Conservation (phyloP, 2,113 vertebrate species). For the Brachyhypopomus occidentalis region DNA sequence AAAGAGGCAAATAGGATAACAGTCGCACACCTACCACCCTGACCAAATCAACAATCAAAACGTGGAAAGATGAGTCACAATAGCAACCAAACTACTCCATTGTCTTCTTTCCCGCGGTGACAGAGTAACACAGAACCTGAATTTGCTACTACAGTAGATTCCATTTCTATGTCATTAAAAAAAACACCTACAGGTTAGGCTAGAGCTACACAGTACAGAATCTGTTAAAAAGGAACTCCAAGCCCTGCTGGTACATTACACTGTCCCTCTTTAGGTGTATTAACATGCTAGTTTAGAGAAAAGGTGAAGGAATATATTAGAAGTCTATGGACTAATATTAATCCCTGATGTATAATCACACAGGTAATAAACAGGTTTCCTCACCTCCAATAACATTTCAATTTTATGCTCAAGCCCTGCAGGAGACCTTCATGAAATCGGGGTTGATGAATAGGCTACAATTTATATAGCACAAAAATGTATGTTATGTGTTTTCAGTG, state of each 20-base stretch:
- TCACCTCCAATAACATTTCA: not conserved
- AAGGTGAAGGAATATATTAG: not conserved
- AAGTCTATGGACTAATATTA: not conserved
- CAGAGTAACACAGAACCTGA: no score
- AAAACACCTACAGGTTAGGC: no score
- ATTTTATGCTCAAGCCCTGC: not conserved
- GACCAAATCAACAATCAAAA: conserved; percentile 11
- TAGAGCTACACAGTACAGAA: no score
- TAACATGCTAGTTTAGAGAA: no score
- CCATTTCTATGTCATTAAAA: no score
- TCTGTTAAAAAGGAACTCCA: no score
- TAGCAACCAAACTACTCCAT: not conserved
- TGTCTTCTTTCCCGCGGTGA: no score
- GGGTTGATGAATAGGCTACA: conserved; percentile 7
- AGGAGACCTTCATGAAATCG: conserved; percentile 6
- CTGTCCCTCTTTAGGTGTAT: no score
- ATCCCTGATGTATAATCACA: conserved; percentile 6
- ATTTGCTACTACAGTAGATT: no score
- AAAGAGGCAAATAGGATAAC: not conserved
- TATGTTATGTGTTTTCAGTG: conserved; percentile 5
- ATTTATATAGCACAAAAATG: conserved; percentile 10
- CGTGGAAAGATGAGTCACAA: not conserved
- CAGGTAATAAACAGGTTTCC: not conserved
- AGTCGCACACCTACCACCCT: not conserved
- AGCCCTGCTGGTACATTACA: no score